Conservation (phyloP, 37 sponge, comb jelly and placozoan species). For the Oscarella lobularis region DNA sequence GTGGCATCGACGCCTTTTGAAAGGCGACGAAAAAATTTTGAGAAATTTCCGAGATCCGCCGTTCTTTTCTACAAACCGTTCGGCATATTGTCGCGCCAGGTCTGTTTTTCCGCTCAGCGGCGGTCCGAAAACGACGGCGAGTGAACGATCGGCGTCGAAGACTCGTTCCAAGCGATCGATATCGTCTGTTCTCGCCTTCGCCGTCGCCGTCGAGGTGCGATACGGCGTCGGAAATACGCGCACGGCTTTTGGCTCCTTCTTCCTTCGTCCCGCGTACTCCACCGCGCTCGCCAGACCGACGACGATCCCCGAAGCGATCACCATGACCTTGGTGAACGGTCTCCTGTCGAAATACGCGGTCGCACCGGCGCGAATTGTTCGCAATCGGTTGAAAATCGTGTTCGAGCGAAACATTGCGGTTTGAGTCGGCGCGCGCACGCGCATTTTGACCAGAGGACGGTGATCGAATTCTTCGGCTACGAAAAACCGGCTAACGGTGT, state of each 20-base stretch:
- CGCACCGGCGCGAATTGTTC: too few species aligned
- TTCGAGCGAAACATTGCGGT: too few species aligned
- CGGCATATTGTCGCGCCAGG: constrained; percentile 27
- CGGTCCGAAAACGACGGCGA: constrained; percentile 27
- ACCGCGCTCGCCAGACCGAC: neutral
- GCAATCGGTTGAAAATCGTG: too few species aligned
- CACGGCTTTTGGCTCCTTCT: neutral
- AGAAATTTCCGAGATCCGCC: neutral
- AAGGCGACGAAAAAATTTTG: too few species aligned
- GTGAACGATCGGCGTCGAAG: neutral
- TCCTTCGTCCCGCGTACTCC: neutral
- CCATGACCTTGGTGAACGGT: neutral
- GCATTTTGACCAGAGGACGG: too few species aligned
- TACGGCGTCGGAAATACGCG: neutral
- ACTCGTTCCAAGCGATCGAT: neutral
- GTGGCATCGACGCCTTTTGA: neutral
- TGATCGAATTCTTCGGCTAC: too few species aligned
- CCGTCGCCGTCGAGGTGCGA: neutral
- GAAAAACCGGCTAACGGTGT: too few species aligned
- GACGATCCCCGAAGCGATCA: neutral
- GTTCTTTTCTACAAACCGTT: neutral
- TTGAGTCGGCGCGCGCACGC: too few species aligned
- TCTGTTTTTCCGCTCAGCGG: constrained; percentile 60
- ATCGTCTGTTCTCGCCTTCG: neutral
- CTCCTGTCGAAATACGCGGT: neutral